These are phyloP conservation scores for Pristionchus exspectatus DNA, from an alignment of 2,888 invertebrate species.

Conservation along the genomic window DNA sequence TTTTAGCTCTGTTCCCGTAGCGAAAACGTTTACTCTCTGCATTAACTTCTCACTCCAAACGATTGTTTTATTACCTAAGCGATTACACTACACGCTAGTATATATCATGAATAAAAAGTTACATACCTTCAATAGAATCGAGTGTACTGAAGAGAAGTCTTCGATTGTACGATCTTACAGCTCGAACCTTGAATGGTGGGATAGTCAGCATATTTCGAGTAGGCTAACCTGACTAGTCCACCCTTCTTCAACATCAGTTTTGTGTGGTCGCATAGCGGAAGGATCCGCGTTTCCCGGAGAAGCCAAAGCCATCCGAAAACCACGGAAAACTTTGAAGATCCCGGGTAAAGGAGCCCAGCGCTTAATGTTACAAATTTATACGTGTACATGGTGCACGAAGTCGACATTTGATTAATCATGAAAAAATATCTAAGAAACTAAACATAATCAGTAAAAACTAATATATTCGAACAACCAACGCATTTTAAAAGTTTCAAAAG, in stretches of 20 bases:
- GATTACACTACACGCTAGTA: not conserved
- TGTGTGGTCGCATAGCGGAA: conserved; percentile 12
- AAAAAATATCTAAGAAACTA: not conserved
- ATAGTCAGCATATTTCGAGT: not conserved
- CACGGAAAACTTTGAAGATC: no score
- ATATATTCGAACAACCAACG: no score
- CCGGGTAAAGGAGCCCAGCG: not conserved
- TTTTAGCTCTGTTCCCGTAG: conserved; percentile 24
- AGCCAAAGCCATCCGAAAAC: not conserved
- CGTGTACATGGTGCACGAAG: not conserved
- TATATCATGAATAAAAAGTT: not conserved
- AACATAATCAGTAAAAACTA: not conserved
- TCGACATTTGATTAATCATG: not conserved
- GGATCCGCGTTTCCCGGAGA: not conserved
- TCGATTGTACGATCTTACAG: conserved; percentile 64
- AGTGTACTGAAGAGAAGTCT: conserved; percentile 70
- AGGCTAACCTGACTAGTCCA: conserved; percentile 31
- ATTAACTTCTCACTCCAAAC: conserved; percentile 54
- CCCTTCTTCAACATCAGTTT: conserved; percentile 48
- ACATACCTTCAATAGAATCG: conserved; percentile 68
- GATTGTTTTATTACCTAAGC: conserved; percentile 46
- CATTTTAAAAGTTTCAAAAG: no score
- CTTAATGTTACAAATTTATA: not conserved
- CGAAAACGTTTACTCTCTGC: conserved; percentile 43
- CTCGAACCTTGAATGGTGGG: conserved; percentile 56